These are phyloP conservation scores for Conus ventricosus DNA, from an alignment of 1,140 invertebrate species.

Conservation along the genomic window DNA sequence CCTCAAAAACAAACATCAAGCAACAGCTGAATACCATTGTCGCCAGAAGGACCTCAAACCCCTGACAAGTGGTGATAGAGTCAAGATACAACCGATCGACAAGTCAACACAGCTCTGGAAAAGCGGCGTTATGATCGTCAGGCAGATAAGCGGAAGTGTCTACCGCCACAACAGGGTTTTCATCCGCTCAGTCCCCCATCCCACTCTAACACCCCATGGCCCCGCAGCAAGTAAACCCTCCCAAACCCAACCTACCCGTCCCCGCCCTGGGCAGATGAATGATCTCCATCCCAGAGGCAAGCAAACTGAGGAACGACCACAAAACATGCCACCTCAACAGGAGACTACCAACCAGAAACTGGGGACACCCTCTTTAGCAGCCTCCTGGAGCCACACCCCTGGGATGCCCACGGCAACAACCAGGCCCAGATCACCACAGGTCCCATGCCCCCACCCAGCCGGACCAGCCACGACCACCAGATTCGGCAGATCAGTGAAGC, in stretches of 20 bases:
- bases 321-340: not conserved
- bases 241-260: not conserved
- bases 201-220: not conserved
- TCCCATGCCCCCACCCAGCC: not conserved
- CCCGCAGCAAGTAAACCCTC: not conserved
- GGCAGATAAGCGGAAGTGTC: not conserved
- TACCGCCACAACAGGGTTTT: slow-evolving; percentile 9
- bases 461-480: not conserved
- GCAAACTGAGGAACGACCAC: not conserved
- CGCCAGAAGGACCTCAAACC: slow-evolving; percentile 13
- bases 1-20: slow-evolving; percentile 19
- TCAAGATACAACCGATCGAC: slow-evolving; percentile 32
- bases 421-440: not conserved
- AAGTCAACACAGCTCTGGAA: slow-evolving; percentile 22
- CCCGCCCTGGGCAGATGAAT: not conserved
- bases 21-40: slow-evolving; percentile 5
- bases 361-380: not conserved
- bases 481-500: slow-evolving; percentile 11
- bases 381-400: not conserved
- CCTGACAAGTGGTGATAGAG: slow-evolving; percentile 27
- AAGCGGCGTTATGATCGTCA: not conserved
- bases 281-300: not conserved
- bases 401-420: not conserved
- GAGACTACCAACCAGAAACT: not conserved
- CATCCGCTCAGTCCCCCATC: not conserved